Conservation (phyloP, 2,113 vertebrate genomes). For the Puma concolor region DNA sequence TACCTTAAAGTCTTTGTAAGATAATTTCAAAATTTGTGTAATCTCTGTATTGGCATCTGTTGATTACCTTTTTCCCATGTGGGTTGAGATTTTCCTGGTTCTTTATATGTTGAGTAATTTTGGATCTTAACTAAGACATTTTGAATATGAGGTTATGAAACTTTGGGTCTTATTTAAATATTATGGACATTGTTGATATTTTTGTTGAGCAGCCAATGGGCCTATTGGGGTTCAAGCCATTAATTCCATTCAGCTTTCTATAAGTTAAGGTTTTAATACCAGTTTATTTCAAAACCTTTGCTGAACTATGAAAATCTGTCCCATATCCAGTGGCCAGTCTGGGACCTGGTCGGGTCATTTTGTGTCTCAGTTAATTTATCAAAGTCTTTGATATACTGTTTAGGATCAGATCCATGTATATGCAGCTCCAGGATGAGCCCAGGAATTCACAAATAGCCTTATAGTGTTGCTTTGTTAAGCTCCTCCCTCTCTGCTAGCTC, state of each 20-base stretch:
- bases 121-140: neutral
- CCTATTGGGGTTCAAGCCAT: neutral
- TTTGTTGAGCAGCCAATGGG: neutral
- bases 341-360: neutral
- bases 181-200: neutral
- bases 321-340: neutral
- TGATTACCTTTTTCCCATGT: neutral
- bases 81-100: neutral
- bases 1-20: neutral
- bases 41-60: neutral
- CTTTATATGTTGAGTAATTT: neutral
- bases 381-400: neutral
- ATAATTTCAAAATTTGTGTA: neutral
- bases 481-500: neutral
- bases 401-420: neutral
- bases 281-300: neutral
- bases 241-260: neutral
- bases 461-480: neutral
- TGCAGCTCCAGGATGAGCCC: neutral
- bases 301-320: neutral
- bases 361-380: neutral
- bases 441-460: neutral
- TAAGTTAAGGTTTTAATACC: neutral
- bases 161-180: neutral
- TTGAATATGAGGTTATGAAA: neutral